Percentiles rank a stretch among this genome's conserved stretches.
These are phyloP conservation scores for Caradrina clavipalpis DNA, from an alignment of 2,888 invertebrate species.

Conservation along the genomic window DNA sequence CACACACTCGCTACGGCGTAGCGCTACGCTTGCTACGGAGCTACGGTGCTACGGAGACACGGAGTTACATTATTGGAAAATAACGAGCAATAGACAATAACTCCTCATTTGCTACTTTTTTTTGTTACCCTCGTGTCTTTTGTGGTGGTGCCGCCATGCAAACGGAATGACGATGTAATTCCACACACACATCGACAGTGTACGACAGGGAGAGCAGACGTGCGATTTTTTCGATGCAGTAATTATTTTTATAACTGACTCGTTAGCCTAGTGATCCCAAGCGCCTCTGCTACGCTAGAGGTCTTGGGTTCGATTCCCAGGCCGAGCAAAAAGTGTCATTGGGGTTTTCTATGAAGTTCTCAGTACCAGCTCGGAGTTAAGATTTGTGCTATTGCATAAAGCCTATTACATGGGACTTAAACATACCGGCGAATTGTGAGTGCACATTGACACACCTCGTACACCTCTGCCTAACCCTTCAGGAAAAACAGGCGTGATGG, in stretches of 20 bases:
- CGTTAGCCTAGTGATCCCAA: no score
- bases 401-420: no score
- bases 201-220: slow-evolving; percentile 8
- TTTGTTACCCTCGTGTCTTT: slow-evolving; percentile 51
- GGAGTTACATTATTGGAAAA: slow-evolving; percentile 40
- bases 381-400: no score
- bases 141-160: slow-evolving; percentile 65
- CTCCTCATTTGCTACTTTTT: slow-evolving; percentile 55
- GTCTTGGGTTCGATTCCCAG: no score
- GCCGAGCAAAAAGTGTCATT: no score
- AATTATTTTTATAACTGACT: neutral
- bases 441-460: no score
- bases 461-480: no score
- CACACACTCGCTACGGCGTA: slow-evolving; percentile 33
- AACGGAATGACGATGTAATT: slow-evolving; percentile 61
- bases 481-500: no score
- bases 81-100: slow-evolving; percentile 54
- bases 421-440: no score
- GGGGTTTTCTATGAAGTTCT: no score
- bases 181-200: slow-evolving; percentile 37
- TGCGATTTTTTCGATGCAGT: slow-evolving; percentile 20
- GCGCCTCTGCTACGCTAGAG: no score
- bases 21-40: slow-evolving; percentile 23
- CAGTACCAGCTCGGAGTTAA: no score
- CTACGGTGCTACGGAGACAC: slow-evolving; percentile 16